Base-by-base conservation (phyloP, 2,888 invertebrate genomes). In the Tenodera sinensis region DNA sequence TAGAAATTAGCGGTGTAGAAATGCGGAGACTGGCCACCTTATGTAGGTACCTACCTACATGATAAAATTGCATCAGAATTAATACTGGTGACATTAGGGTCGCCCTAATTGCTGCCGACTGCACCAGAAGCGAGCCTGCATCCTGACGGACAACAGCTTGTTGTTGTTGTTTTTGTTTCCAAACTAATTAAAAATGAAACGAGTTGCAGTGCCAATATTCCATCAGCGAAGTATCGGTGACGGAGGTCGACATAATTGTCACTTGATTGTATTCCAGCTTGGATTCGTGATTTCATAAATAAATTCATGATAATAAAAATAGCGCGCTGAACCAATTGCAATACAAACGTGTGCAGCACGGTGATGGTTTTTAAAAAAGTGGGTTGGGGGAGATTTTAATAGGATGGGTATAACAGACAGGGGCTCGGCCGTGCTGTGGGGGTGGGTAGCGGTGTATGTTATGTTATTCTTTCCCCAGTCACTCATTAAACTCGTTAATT, bases 401-500 rank as follows among this genome's bases (percentile, higher is more conserved):
- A 82, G 87, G 82, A 87, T 82, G 87, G 87, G 81, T 87, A 83
- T 71, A 71, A 71, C 87, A 82, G 81, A 82, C 81, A 28, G 82
- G 87, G 54, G 54, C 25, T 71, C 54, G 54, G 54, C 54, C 30
- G 27, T 9, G 14, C 25, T 28, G 84, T 30, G 12, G 28, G 87
- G 87, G 88, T n/a, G 87, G 42, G 86, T 71, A 54, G 27, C 71
- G 88, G 83, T 83, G 83, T 54, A 30, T 30, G 83, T 71, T 84
- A n/a, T 90, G 90, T 90, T 90, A 89, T 90, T 90, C 90, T 90
- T 90, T 90, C 88, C 88, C 88, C 87, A 28, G 83, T 84, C 87
- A 88, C 90, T 90, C 90, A 89, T 90, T 90, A 89, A 89, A 90
- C 84, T 89, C 88, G 87, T 83, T 89, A 90, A 90, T 90, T 90